phyloP scores from a whole-genome alignment of 2,797 vertebrate genomes.

The Thalassophryne amazonica region DNA sequence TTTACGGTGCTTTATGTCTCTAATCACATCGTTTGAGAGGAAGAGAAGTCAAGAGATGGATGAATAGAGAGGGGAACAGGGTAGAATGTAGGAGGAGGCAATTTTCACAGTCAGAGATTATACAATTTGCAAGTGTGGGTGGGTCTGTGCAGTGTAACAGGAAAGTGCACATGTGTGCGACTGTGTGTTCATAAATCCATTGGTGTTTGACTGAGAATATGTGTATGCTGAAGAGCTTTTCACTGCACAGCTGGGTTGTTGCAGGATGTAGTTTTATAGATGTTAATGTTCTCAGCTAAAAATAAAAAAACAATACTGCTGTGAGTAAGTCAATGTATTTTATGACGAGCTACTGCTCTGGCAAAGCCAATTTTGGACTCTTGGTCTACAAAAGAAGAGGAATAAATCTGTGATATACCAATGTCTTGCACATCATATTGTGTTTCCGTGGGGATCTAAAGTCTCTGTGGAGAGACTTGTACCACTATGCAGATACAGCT shows the following conservation, averaged over 20 bases:
- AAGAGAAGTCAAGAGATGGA: slow-evolving; percentile 30
- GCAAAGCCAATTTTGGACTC: no score
- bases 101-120: slow-evolving; percentile 23
- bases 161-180: background rate
- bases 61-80: background rate
- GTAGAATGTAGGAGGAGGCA: slow-evolving; percentile 21
- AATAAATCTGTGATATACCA: no score
- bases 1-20: background rate
- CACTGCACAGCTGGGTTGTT: slow-evolving; percentile 18
- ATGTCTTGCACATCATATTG: no score
- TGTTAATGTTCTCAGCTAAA: no score
- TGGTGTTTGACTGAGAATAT: slow-evolving; percentile 14
- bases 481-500: no score
- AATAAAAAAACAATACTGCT: no score
- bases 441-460: no score
- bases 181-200: background rate
- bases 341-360: no score
- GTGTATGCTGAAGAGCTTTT: slow-evolving; percentile 16
- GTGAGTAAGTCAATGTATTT: no score
- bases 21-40: slow-evolving; percentile 40
- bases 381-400: no score
- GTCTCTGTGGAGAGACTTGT: no score
- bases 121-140: slow-evolving; percentile 6
- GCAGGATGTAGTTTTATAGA: no score
- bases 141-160: background rate